These are phyloP conservation scores for Asobara japonica DNA, from an alignment of 1,140 invertebrate species.

Conservation along the genomic window DNA sequence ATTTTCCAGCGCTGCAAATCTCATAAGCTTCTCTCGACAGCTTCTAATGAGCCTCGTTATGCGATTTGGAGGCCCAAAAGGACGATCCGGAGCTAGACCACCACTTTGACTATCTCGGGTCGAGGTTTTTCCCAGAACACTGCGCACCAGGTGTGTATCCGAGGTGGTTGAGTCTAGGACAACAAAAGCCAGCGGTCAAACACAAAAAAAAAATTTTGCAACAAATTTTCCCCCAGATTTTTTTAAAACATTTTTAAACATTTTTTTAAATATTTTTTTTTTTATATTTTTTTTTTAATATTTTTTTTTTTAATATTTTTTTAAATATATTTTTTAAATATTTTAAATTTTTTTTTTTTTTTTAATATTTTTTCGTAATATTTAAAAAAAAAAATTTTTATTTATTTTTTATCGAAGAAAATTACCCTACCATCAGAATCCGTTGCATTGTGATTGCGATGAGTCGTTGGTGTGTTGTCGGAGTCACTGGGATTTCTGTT, in stretches of 20 bases:
- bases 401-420: too few species aligned
- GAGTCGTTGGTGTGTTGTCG: conserved; percentile 48
- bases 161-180: conserved; percentile 35
- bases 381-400: too few species aligned
- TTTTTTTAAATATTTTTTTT: too few species aligned
- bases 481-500: conserved; percentile 53
- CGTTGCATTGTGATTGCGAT: conserved; percentile 44
- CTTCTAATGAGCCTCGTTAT: conserved; percentile 60
- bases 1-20: conserved; percentile 53
- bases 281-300: too few species aligned
- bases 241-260: too few species aligned
- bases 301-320: too few species aligned
- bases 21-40: conserved; percentile 59
- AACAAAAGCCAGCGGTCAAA: too few species aligned
- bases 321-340: too few species aligned
- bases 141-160: conserved; percentile 37
- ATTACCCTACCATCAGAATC: conserved; percentile 56
- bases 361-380: too few species aligned
- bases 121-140: conserved; percentile 43
- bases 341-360: too few species aligned
- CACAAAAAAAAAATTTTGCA: too few species aligned
- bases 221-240: too few species aligned
- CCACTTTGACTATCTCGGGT: conserved; percentile 34
- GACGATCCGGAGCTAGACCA: conserved; percentile 46
- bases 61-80: conserved; percentile 57